Evolutionary conservation across 2,113 vertebrate genomes (phyloP), one percentile per base, ranked within the genome.

Genomic region (Noctilio leporinus): DNA sequence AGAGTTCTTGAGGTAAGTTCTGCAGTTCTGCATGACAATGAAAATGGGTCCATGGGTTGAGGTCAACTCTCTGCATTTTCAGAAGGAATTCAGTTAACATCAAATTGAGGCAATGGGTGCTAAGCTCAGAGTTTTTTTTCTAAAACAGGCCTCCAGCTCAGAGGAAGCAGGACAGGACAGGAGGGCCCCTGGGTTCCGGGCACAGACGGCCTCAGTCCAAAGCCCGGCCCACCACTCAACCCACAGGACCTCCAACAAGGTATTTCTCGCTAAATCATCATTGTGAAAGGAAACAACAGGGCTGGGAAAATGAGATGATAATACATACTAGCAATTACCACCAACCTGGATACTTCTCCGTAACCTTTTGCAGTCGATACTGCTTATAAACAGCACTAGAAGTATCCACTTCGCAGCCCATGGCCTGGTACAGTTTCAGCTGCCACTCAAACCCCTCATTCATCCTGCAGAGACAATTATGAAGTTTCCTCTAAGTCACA

Each of bases 391-490:
- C 78, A 3, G 98, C 96, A 97, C 98, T 99, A 75, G 97, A 97
- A 47, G 94, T 95, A 82, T 99, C 98, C 57, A 99, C 98, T 77
- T 98, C 86, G 93, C 98, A 99, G 35, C 98, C 98, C 99, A 99
- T 99, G 26, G 98, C 97, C 97, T 99, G 98, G 86, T 99, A 99
- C 19, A 99, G 97, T 96, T 96, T 94, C 96, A 99, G 96, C 96
- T 99, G 99, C 80, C 97, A 97, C 92, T 99, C 98, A 98, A 99
- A 99, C 5, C 99, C 99, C 5, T 98, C 96, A 97, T 99, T 99
- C 95, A 99, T 98, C 97, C 99, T 99, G 94, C 51, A 97, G 93
- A 91, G 19, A 51, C 10, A 82, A 87, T 94, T 35, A 33, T 10
- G 76, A n/a, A 28, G 17, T 38, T 55, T 89, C 73, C 84, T 73